Percentiles rank a stretch among this genome's conserved stretches.
Evolutionary conservation across 2,113 vertebrate genomes (phyloP).

Genomic region (Alethe castanea): DNA sequence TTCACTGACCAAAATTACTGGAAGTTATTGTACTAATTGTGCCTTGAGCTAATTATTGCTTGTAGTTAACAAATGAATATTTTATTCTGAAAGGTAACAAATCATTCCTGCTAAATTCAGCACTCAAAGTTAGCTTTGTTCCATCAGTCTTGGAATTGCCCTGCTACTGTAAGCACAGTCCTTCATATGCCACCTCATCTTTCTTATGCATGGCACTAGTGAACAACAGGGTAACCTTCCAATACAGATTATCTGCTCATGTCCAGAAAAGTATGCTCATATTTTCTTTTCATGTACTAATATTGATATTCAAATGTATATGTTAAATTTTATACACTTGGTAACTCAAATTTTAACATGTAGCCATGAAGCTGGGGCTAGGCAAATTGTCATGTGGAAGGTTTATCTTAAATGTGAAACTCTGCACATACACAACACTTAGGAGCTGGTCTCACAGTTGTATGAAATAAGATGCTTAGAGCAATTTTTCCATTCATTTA

Average conservation of each 20-base stretch:
- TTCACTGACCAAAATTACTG: conserved; percentile 68
- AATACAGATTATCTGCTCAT: conserved; percentile 17
- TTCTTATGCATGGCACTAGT: conserved; percentile 6
- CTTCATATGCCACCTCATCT: conserved; percentile 14
- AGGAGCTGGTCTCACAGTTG: conserved; percentile 10
- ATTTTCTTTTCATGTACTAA: background rate
- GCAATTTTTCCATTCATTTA: background rate
- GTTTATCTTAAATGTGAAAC: conserved; percentile 35
- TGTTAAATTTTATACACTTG: conserved; percentile 17
- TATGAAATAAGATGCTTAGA: background rate
- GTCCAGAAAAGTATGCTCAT: background rate
- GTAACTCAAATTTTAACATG: background rate
- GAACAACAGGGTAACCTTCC: conserved; percentile 45
- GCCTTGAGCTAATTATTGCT: conserved; percentile 65
- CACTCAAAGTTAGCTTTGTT: background rate
- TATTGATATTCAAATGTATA: conserved; percentile 36
- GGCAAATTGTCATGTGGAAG: background rate
- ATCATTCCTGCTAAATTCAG: conserved; percentile 57
- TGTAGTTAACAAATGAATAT: conserved; percentile 68
- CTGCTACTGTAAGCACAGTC: background rate
- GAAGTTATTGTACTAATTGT: conserved; percentile 76
- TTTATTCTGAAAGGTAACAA: conserved; percentile 58
- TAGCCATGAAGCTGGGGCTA: background rate
- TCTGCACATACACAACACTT: background rate
- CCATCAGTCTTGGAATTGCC: background rate